These are phyloP conservation scores for Avahi laniger DNA, from an alignment of 2,797 vertebrate genomes.

Conservation along the genomic window DNA sequence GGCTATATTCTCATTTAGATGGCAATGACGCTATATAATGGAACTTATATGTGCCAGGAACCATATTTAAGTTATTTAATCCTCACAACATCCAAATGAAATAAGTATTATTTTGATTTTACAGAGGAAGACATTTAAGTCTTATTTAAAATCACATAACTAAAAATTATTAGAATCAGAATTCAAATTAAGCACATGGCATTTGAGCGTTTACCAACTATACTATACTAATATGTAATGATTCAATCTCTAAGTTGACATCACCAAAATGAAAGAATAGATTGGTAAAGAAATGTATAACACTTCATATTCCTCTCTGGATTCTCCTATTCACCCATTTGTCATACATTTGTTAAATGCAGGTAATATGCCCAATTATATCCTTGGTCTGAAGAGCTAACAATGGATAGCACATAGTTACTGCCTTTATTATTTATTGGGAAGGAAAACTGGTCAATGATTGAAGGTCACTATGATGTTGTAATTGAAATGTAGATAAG, in stretches of 20 bases:
- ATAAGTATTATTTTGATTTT: constrained; percentile 38
- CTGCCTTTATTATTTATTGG: not conserved
- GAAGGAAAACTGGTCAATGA: not conserved
- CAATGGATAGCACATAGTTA: not conserved
- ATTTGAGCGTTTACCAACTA: not conserved
- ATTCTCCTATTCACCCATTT: not conserved
- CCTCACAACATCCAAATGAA: not conserved
- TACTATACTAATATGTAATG: not conserved
- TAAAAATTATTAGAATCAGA: not conserved
- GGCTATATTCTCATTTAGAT: not conserved
- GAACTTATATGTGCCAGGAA: not conserved
- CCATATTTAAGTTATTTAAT: constrained; percentile 12
- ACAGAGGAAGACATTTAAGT: not conserved
- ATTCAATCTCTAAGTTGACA: not conserved
- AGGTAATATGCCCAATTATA: not conserved
- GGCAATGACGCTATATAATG: not conserved
- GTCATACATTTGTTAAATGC: not conserved
- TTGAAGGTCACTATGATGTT: not conserved
- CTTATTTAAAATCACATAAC: constrained; percentile 10
- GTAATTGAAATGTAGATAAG: not conserved
- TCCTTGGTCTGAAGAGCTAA: not conserved
- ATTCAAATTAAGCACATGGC: not conserved
- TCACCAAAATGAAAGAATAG: not conserved
- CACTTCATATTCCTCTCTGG: not conserved
- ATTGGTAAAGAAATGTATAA: not conserved